Percentiles rank a stretch among this genome's conserved stretches.
phyloP scores from a whole-genome alignment of 2,888 invertebrate species.

The Amiota communis region DNA sequence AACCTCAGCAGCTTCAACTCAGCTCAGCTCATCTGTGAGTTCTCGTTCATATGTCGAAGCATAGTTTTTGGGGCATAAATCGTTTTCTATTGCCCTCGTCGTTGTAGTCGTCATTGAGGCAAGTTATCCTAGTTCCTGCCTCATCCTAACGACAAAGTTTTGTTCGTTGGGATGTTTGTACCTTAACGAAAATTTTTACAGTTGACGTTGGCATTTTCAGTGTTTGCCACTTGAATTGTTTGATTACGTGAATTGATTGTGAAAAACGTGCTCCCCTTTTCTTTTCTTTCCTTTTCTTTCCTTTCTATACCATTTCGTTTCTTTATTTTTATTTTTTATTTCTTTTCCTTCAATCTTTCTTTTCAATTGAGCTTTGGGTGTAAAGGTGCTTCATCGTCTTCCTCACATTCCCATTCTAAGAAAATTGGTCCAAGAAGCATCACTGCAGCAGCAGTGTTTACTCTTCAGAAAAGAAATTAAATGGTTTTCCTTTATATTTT shows the following conservation, averaged over 20 bases:
- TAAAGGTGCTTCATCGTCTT: slow-evolving; percentile 7
- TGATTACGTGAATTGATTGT: slow-evolving; percentile 71
- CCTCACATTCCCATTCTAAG: neutral
- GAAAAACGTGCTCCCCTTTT: slow-evolving; percentile 62
- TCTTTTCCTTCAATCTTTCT: neutral
- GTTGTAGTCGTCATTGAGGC: no score
- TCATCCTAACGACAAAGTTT: neutral
- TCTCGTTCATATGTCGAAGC: slow-evolving; percentile 66
- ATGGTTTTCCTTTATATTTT: slow-evolving; percentile 52
- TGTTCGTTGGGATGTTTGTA: slow-evolving; percentile 44
- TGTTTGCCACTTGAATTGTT: slow-evolving; percentile 72
- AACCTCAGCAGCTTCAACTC: neutral
- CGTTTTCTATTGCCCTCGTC: slow-evolving; percentile 61
- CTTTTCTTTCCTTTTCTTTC: neutral
- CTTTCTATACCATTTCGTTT: no score
- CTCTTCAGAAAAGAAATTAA: slow-evolving; percentile 50
- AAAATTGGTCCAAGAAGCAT: no score
- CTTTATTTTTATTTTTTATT: slow-evolving; percentile 6
- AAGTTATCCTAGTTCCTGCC: no score
- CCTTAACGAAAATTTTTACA: slow-evolving; percentile 62
- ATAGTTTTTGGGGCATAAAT: slow-evolving; percentile 71
- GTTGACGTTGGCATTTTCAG: slow-evolving; percentile 71
- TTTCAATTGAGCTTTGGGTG: slow-evolving; percentile 15
- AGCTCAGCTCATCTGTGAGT: slow-evolving; percentile 1
- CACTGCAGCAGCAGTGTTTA: slow-evolving; percentile 21